Evolutionary conservation across 2,113 vertebrate genomes (phyloP), one percentile per base, ranked within the genome.

Genomic region (Cervus canadensis): DNA sequence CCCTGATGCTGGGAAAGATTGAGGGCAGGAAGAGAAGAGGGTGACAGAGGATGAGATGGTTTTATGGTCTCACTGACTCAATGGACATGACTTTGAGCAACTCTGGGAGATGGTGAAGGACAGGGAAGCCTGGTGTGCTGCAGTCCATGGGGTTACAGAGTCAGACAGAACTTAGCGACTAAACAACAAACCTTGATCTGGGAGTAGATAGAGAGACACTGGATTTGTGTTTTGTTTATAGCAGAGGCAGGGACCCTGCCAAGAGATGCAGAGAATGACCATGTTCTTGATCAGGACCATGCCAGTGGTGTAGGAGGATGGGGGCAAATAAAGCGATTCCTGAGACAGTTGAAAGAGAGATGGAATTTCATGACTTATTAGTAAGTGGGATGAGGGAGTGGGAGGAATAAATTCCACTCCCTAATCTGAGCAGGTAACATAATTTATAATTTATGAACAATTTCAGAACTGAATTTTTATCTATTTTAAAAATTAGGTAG

Each of bases 361-460:
- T 2, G 21, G 48, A n/a, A 60, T 62, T 74, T 62, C 79, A 81
- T 71, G 36, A 81, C 25, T 79, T 43, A 50, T 17, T 62, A 30
- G 9, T 52, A 81, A 54, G 33, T 52, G 14, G 40, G 28, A 33
- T 50, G 33, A 67, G 13, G 28, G 67, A 84, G 89, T 36, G 50
- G 5, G 25, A 54, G 12, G 11, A 33, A 74, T 23, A 67, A 43
- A 71, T 3, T 76, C 2, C 3, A 40, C 33, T n/a, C 26, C 23
- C 40, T 82, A 67, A 67, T 52, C 30, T 26, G 10, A 89, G 40
- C 4, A 26, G 5, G 25, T 40, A 89, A 48, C 6, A 9, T 25
- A 64, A 19, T n/a, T 81, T 54, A 36, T 62, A 83, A 56, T 30
- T 52, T 86, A n/a, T 52, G 84, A 89, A 87, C 12, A 92, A 84